phyloP scores from a whole-genome alignment of 2,797 vertebrate genomes.

The Pseudotriccus pelzelni region DNA sequence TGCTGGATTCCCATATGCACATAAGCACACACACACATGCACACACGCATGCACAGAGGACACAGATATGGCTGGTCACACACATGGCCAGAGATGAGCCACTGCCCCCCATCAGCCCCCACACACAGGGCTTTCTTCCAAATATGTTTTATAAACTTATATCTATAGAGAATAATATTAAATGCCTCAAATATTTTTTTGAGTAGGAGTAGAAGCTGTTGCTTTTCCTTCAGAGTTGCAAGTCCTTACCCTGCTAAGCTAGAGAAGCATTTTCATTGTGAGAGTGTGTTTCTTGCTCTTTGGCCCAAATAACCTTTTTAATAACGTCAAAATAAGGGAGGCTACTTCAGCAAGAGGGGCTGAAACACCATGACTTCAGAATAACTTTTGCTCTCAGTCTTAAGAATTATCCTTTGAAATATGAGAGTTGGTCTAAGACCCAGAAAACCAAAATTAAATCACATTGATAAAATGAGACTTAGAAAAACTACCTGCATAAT shows the following conservation, averaged over 20 bases:
- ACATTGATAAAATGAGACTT: background rate
- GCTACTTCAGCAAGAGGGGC: background rate
- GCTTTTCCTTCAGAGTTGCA: background rate
- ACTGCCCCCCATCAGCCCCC: background rate
- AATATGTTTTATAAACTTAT: background rate
- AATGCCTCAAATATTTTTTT: background rate
- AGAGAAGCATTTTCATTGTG: background rate
- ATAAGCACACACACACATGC: rapidly evolving
- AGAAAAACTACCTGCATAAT: background rate
- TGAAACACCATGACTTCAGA: background rate
- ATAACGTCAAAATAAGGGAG: background rate
- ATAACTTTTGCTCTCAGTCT: background rate
- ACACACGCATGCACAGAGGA: rapidly evolving
- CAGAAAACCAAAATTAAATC: background rate
- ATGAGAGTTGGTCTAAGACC: background rate
- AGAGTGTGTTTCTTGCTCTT: background rate
- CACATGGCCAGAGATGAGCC: rapidly evolving
- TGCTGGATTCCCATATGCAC: background rate
- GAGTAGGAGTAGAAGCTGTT: background rate
- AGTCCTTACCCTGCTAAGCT: background rate
- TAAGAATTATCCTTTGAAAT: background rate
- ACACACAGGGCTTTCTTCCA: background rate
- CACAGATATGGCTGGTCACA: rapidly evolving
- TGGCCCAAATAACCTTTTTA: background rate
- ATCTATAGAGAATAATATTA: background rate